Conservation (phyloP, 2,797 vertebrate species). For the Enteromius anoplus region DNA sequence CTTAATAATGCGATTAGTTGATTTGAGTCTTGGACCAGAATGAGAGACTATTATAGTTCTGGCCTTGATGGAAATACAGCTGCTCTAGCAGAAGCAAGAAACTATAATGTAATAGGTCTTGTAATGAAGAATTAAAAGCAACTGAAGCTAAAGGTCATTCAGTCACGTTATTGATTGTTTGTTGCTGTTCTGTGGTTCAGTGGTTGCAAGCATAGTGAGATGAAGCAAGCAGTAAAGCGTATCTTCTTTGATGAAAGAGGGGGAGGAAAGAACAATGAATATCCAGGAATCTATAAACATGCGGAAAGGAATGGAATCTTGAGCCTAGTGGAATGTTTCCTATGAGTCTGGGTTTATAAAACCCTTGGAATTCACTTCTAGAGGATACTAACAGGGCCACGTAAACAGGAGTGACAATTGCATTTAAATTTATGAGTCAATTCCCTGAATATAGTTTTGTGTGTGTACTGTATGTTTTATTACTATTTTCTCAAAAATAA, state of each 20-base stretch:
- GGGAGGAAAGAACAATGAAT: neutral
- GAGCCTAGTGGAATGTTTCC: conserved; percentile 1
- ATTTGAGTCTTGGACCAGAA: neutral
- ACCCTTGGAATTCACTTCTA: neutral
- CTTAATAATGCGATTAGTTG: neutral
- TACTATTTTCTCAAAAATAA: neutral
- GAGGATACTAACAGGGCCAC: neutral
- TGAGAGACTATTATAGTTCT: neutral
- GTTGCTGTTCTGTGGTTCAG: neutral
- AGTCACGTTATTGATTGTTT: conserved; percentile 1
- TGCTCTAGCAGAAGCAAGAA: neutral
- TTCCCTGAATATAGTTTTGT: neutral
- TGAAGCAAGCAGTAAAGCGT: neutral
- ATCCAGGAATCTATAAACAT: neutral
- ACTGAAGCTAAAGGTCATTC: neutral
- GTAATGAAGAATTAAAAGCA: neutral
- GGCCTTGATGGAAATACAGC: neutral
- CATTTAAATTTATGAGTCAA: neutral
- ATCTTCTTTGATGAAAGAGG: neutral
- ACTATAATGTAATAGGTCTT: neutral
- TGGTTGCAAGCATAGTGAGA: neutral
- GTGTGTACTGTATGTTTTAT: neutral
- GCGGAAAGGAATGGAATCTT: conserved; percentile 7
- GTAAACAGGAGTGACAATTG: neutral
- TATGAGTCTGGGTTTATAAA: neutral